These are phyloP conservation scores for Lates japonicus DNA, from an alignment of 2,797 vertebrate genomes.

Conservation along the genomic window DNA sequence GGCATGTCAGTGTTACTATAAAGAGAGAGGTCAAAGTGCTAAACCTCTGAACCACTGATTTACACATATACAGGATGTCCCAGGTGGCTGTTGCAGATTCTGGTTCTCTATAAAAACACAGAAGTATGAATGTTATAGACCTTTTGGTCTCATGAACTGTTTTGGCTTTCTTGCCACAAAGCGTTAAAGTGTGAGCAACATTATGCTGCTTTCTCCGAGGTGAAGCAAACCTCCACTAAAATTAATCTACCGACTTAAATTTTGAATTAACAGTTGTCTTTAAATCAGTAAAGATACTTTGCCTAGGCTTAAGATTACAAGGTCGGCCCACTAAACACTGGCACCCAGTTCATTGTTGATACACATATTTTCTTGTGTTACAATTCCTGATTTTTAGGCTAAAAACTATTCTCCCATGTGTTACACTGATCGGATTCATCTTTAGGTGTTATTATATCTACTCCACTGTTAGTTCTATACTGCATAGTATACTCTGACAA, in stretches of 20 bases:
- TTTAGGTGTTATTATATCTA: constrained; percentile 5
- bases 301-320: constrained; percentile 23
- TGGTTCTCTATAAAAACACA: constrained; percentile 53
- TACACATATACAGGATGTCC: constrained; percentile 2
- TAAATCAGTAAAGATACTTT: constrained; percentile 6
- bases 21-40: constrained; percentile 6
- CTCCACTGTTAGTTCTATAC: constrained; percentile 25
- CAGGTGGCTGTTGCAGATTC: constrained; percentile 47
- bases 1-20: not conserved
- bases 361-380: constrained; percentile 19
- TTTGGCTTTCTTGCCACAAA: constrained; percentile 23
- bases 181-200: not conserved
- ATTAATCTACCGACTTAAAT: not conserved
- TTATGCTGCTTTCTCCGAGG: constrained; percentile 1
- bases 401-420: constrained; percentile 18
- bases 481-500: constrained; percentile 41
- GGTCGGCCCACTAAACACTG: constrained; percentile 1
- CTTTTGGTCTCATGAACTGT: not conserved
- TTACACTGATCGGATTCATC: constrained; percentile 10
- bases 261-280: constrained; percentile 14
- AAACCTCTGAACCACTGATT: constrained; percentile 10
- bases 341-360: constrained; percentile 28
- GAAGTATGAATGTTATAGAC: not conserved
- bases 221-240: not conserved
- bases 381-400: constrained; percentile 7